These are phyloP conservation scores for Scarus forsteni DNA, from an alignment of 2,797 vertebrate species.

Conservation along the genomic window DNA sequence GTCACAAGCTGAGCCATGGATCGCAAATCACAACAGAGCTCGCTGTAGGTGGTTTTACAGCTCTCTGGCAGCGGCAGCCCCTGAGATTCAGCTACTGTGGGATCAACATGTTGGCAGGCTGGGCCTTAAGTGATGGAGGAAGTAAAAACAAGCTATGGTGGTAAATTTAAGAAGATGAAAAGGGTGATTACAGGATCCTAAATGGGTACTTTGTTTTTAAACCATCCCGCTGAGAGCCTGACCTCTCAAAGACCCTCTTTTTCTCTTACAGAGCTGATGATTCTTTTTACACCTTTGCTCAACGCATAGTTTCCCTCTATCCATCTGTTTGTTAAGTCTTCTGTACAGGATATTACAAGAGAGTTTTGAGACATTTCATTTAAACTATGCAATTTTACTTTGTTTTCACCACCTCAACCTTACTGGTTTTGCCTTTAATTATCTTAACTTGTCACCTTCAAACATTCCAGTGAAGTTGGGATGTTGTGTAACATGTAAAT, in stretches of 20 bases:
- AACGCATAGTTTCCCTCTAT: no score
- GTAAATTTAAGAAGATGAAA: conserved; percentile 54
- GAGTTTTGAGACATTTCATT: no score
- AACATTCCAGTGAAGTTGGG: no score
- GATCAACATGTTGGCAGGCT: conserved; percentile 45
- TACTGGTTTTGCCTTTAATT: no score
- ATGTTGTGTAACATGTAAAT: no score
- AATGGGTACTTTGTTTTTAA: conserved; percentile 59
- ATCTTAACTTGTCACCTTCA: no score
- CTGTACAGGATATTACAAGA: no score
- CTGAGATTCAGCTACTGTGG: conserved; percentile 49
- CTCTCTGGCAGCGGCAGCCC: conserved; percentile 35
- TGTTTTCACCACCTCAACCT: no score
- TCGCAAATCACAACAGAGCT: conserved; percentile 51
- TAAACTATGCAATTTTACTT: no score
- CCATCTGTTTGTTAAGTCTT: no score
- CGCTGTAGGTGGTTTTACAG: conserved; percentile 52
- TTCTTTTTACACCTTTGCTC: background rate
- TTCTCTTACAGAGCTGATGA: conserved; percentile 13
- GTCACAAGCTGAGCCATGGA: conserved; percentile 27
- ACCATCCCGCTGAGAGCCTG: conserved; percentile 14
- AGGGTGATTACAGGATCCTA: conserved; percentile 41
- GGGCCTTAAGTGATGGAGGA: conserved; percentile 46
- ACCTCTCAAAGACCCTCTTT: conserved; percentile 29
- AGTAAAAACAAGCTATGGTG: conserved; percentile 22